Evolutionary conservation across 2,113 vertebrate species (phyloP), one percentile per base, ranked within the genome.

Genomic region (Syngnathus floridae): DNA sequence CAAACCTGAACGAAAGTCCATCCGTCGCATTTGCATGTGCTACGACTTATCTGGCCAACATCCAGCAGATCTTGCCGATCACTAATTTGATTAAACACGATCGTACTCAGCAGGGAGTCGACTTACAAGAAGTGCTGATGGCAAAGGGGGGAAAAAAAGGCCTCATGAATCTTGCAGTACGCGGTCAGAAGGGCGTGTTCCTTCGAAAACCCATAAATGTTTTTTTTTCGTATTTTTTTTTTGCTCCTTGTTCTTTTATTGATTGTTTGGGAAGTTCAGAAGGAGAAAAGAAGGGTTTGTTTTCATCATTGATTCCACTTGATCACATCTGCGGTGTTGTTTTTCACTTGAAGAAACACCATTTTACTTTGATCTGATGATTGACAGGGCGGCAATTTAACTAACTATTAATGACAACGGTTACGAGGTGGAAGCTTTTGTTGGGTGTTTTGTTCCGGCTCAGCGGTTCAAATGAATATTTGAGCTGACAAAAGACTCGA

Each of bases 51-150:
- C 73, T 89, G 88, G 89, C 81, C 72, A 51, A 11, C 36, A 19
- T 73, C 85, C 88, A 88, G 73, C 10, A 19, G 59, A 56, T 56
- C 71, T 83, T 74, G 87, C 80, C 40, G 71, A 84, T 84, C 84
- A 88, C 85, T 88, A 84, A 81, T 90, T 89, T 88, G 85, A 90
- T 90, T 87, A 87, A 88, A 88, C 82, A 75, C 64, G 70, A 78
- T 76, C 66, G 70, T 69, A 78, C 77, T 83, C 74, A 84, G 80
- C 79, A 77, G 67, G 67, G 70, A 73, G 71, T 62, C 46, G 31
- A 80, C 45, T 55, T 65, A 56, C 26, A 35, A 36, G 56, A 80
- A 73, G 67, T 69, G 78, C 73, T 78, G 80, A 79, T 67, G 37
- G 69, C 71, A 73, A 69, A 69, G 48, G 71, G 43, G 13, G 43